A percentile compares a stretch with the other conserved stretches of the same genome.
Conservation (phyloP, 2,888 invertebrate species). For the Meteorus cinctellus region DNA sequence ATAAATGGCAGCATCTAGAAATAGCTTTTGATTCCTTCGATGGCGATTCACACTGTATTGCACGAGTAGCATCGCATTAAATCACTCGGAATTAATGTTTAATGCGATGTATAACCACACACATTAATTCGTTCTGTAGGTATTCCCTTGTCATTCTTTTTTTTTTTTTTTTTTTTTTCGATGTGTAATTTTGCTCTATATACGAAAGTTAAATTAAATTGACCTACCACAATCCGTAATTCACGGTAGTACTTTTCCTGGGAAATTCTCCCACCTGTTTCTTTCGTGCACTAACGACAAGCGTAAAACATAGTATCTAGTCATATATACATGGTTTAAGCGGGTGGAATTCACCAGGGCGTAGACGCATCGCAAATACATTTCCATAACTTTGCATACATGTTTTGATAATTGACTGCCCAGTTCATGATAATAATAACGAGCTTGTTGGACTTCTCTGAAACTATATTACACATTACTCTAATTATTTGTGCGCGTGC, state of each 20-base stretch:
- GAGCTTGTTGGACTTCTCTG: constrained; percentile 36
- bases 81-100: constrained; percentile 41
- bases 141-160: not conserved
- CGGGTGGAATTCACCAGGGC: constrained; percentile 45
- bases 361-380: constrained; percentile 65
- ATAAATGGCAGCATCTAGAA: constrained; percentile 28
- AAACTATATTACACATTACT: constrained; percentile 24
- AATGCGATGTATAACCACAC: constrained; percentile 30
- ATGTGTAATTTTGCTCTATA: constrained; percentile 16
- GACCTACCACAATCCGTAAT: constrained; percentile 35
- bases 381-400: constrained; percentile 72
- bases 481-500: constrained; percentile 8
- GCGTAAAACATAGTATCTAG: constrained; percentile 35
- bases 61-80: constrained; percentile 28
- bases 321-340: constrained; percentile 31
- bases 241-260: constrained; percentile 28
- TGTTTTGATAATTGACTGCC: constrained; percentile 69
- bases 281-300: constrained; percentile 38
- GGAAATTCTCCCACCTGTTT: constrained; percentile 30
- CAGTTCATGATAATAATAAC: constrained; percentile 42
- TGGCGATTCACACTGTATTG: constrained; percentile 27
- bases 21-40: constrained; percentile 40
- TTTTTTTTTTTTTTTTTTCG: not conserved
- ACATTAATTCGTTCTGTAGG: not conserved
- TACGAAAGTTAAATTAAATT: constrained; percentile 38